Evolutionary conservation across 2,113 vertebrate genomes (phyloP).

Genomic region (Muntiacus reevesi): DNA sequence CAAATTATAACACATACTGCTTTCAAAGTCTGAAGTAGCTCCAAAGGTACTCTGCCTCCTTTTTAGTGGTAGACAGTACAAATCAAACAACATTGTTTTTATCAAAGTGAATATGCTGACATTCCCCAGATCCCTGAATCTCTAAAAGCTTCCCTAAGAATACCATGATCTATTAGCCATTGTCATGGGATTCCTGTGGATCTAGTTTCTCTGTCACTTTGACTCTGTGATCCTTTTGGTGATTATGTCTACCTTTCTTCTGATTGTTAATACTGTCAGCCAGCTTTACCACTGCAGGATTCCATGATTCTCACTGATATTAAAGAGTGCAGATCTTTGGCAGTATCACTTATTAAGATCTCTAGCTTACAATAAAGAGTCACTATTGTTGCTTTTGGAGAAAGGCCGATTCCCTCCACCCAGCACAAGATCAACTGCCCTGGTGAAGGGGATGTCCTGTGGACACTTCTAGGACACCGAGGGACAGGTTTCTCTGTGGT

Average conservation of each 20-base stretch:
- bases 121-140: accelerated
- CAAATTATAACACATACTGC: neutral
- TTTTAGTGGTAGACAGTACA: neutral
- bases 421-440: neutral
- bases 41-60: neutral
- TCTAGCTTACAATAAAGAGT: neutral
- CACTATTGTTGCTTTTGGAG: neutral
- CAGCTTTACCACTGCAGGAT: neutral
- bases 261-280: neutral
- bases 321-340: neutral
- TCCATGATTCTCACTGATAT: neutral
- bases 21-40: neutral
- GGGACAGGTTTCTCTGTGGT: neutral
- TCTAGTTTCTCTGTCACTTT: neutral
- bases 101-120: neutral
- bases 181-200: neutral
- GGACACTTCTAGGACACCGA: too few species aligned
- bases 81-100: neutral
- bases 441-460: neutral
- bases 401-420: neutral
- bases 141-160: neutral
- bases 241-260: neutral
- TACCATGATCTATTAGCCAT: neutral
- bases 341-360: neutral
- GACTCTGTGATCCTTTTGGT: neutral